Evolutionary conservation across 2,888 invertebrate species (phyloP).

Genomic region (Pterostichus niger): DNA sequence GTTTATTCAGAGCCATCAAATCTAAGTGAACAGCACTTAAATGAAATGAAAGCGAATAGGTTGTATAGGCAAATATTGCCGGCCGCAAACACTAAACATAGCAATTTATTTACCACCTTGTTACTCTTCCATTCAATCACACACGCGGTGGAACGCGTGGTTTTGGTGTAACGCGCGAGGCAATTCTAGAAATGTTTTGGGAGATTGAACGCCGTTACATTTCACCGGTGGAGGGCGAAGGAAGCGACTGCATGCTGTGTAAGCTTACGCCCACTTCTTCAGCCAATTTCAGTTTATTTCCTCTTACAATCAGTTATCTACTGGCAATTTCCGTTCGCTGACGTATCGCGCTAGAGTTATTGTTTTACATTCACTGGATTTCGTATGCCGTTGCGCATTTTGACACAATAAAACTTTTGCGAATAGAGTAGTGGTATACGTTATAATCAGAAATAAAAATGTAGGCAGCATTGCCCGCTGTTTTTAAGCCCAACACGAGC

Average conservation of each 20-base stretch:
- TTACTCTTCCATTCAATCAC: constrained; percentile 40
- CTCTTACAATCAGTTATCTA: constrained; percentile 66
- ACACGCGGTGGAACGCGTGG: constrained; percentile 15
- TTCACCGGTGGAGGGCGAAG: constrained; percentile 12
- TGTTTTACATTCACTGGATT: constrained; percentile 45
- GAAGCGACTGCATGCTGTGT: constrained; percentile 50
- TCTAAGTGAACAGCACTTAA: neutral
- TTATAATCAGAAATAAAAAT: constrained; percentile 55
- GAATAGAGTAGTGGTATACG: neutral
- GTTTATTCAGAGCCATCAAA: neutral
- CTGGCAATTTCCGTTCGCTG: constrained; percentile 64
- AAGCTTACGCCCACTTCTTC: constrained; percentile 59
- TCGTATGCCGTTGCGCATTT: neutral
- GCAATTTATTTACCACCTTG: constrained; percentile 3
- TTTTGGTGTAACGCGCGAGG: constrained; percentile 19
- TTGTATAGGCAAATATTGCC: constrained; percentile 15
- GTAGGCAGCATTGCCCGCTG: constrained; percentile 37
- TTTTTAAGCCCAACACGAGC: constrained; percentile 58
- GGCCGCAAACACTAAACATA: no score
- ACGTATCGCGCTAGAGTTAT: constrained; percentile 59
- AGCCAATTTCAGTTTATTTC: constrained; percentile 67
- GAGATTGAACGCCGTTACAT: constrained; percentile 60
- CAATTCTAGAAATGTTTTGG: constrained; percentile 56
- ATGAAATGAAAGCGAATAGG: neutral
- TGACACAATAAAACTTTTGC: no score